A percentile compares a stretch with the other conserved stretches of the same genome.
Evolutionary conservation across 2,797 vertebrate species (phyloP).

Genomic region (Enoplosus armatus): DNA sequence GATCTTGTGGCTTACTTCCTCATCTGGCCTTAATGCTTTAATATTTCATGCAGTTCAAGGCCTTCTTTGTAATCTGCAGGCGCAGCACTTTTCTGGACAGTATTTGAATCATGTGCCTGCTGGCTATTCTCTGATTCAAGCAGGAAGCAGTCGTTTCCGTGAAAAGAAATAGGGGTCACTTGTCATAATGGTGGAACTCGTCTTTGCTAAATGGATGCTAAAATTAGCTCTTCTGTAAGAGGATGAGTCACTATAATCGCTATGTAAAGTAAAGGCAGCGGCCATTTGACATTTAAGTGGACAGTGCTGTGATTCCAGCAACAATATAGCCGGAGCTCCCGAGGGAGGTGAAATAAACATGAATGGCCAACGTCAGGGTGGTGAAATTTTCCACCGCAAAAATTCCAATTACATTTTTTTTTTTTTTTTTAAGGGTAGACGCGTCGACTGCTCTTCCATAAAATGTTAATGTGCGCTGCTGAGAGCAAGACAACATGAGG

Average conservation of each 20-base stretch:
- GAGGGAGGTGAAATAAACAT: slow-evolving; percentile 49
- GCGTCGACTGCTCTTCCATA: slow-evolving; percentile 59
- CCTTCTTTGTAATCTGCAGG: slow-evolving; percentile 73
- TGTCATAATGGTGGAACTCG: slow-evolving; percentile 77
- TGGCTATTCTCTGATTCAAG: slow-evolving; percentile 71
- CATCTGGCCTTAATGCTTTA: slow-evolving; percentile 69
- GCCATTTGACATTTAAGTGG: slow-evolving; percentile 66
- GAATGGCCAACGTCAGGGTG: slow-evolving; percentile 53
- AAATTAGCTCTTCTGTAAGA: slow-evolving; percentile 75
- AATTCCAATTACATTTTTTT: slow-evolving; percentile 53
- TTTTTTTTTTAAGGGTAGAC: slow-evolving; percentile 6
- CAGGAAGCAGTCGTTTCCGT: slow-evolving; percentile 70
- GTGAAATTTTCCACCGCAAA: slow-evolving; percentile 39
- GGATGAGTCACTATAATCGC: slow-evolving; percentile 76
- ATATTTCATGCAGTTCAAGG: slow-evolving; percentile 76
- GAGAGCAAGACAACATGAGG: slow-evolving; percentile 68
- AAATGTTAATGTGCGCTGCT: slow-evolving; percentile 74
- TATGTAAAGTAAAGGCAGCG: slow-evolving; percentile 65
- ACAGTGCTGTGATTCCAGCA: slow-evolving; percentile 58
- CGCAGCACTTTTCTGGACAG: slow-evolving; percentile 76
- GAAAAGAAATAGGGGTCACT: slow-evolving; percentile 78
- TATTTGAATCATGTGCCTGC: slow-evolving; percentile 78
- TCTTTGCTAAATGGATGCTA: slow-evolving; percentile 79
- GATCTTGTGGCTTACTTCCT: slow-evolving; percentile 50
- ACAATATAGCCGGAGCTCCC: slow-evolving; percentile 59